A percentile compares a stretch with the other conserved stretches of the same genome.
phyloP scores from a whole-genome alignment of 1,140 invertebrate genomes.

The Hesperophylax magnus region DNA sequence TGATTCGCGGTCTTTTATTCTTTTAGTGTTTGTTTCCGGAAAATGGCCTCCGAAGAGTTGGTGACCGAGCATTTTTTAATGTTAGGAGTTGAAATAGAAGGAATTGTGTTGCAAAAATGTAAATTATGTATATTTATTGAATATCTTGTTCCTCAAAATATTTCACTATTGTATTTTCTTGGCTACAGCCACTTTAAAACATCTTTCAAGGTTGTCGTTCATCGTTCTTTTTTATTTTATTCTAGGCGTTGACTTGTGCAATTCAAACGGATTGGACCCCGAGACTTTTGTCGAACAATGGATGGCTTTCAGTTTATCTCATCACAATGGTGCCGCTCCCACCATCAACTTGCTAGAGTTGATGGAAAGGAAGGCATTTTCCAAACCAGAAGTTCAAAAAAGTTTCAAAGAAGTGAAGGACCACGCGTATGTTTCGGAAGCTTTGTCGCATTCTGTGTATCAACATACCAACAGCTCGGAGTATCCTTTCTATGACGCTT shows the following conservation, averaged over 20 bases:
- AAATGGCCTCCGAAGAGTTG: constrained; percentile 71
- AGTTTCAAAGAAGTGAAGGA: constrained; percentile 45
- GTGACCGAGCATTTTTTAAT: constrained; percentile 71
- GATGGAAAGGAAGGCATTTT: constrained; percentile 76
- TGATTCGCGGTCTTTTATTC: constrained; percentile 68
- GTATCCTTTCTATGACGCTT: constrained; percentile 42
- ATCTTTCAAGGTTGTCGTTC: constrained; percentile 43
- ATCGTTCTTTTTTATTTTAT: constrained; percentile 48
- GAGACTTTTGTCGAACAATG: constrained; percentile 78
- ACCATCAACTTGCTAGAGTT: constrained; percentile 71
- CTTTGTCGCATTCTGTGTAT: constrained; percentile 19
- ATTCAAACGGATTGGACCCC: constrained; percentile 73
- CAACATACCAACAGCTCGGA: constrained; percentile 1
- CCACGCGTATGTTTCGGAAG: constrained; percentile 23
- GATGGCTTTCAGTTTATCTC: constrained; percentile 76
- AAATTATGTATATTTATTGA: constrained; percentile 29
- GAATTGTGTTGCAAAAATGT: constrained; percentile 60
- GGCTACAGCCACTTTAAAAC: constrained; percentile 10
- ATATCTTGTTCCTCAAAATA: constrained; percentile 13
- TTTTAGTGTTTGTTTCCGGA: constrained; percentile 66
- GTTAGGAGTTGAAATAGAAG: constrained; percentile 66
- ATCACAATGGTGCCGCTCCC: constrained; percentile 73
- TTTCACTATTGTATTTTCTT: background rate
- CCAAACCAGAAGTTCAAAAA: constrained; percentile 65
- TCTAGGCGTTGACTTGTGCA: constrained; percentile 72